These are phyloP conservation scores for Orycteropus afer DNA, from an alignment of 2,113 vertebrate genomes.

Conservation along the genomic window DNA sequence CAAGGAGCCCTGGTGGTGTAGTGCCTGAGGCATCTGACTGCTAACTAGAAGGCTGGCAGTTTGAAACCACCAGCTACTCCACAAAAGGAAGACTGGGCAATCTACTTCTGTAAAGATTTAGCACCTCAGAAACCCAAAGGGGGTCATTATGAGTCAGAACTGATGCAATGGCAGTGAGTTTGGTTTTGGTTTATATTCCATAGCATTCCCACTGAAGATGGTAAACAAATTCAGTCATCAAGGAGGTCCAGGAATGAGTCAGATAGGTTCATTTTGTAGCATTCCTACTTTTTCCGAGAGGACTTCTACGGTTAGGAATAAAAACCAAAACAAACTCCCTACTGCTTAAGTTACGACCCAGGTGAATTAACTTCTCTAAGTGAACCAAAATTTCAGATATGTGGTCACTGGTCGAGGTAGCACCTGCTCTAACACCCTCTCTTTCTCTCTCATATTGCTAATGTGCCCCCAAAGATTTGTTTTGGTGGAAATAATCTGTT, in stretches of 20 bases:
- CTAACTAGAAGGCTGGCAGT: too few relatives aligned
- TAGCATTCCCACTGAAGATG: background rate
- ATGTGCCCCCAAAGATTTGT: background rate
- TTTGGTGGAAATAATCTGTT: background rate
- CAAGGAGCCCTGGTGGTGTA: too few relatives aligned
- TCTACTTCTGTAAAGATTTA: too few relatives aligned
- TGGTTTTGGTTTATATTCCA: background rate
- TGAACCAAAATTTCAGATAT: background rate
- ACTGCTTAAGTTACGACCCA: background rate
- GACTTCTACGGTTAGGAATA: background rate
- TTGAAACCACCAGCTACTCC: too few relatives aligned
- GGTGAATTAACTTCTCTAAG: background rate
- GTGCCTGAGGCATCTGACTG: too few relatives aligned
- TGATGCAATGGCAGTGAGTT: too few relatives aligned
- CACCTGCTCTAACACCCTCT: accelerated
- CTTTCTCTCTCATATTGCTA: background rate
- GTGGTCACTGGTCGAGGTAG: background rate
- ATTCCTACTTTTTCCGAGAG: background rate
- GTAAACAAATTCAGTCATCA: background rate
- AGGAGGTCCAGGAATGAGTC: background rate
- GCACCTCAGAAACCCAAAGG: too few relatives aligned
- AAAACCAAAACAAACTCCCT: background rate
- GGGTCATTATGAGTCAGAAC: too few relatives aligned
- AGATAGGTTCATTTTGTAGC: background rate
- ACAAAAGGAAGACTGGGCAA: too few relatives aligned